A percentile compares a stretch with the other conserved stretches of the same genome.
Conservation (phyloP, 2,113 vertebrate species). For the Camelus bactrianus region DNA sequence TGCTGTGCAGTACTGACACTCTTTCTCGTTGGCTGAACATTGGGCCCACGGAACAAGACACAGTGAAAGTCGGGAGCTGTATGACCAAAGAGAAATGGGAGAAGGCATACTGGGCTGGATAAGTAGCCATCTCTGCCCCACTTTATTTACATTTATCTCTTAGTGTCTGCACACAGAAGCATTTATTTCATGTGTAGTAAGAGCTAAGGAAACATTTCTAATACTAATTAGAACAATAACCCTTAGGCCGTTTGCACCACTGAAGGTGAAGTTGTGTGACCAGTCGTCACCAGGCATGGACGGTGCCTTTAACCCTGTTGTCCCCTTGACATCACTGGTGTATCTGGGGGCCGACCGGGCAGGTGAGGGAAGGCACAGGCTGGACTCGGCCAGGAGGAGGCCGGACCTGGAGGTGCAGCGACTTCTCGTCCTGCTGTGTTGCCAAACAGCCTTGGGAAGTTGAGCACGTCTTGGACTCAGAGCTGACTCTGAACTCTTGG, state of each 20-base stretch:
- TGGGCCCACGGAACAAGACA: not conserved
- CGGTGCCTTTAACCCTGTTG: not conserved
- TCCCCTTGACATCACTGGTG: not conserved
- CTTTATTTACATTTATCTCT: not conserved
- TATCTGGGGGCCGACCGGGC: not conserved
- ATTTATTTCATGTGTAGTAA: slow-evolving; percentile 60
- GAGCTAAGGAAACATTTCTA: slow-evolving; percentile 44
- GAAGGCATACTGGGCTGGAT: not conserved
- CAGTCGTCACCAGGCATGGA: slow-evolving; percentile 46
- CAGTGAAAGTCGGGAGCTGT: not conserved
- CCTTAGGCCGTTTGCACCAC: not conserved
- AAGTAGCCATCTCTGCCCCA: not conserved
- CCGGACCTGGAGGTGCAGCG: accelerated
- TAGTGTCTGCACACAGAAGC: not conserved
- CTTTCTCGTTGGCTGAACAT: not conserved
- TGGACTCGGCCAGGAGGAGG: not conserved
- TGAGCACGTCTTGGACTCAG: not conserved
- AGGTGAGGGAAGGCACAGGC: not conserved
- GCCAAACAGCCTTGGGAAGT: not conserved
- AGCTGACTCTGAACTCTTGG: not conserved
- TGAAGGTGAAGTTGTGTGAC: slow-evolving; percentile 43
- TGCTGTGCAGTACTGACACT: too few species aligned
- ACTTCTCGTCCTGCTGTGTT: not conserved
- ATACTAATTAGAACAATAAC: slow-evolving; percentile 39
- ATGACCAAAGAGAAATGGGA: slow-evolving; percentile 8